Base-by-base conservation (phyloP, 2,888 invertebrate species). In the Andrena camellia region DNA sequence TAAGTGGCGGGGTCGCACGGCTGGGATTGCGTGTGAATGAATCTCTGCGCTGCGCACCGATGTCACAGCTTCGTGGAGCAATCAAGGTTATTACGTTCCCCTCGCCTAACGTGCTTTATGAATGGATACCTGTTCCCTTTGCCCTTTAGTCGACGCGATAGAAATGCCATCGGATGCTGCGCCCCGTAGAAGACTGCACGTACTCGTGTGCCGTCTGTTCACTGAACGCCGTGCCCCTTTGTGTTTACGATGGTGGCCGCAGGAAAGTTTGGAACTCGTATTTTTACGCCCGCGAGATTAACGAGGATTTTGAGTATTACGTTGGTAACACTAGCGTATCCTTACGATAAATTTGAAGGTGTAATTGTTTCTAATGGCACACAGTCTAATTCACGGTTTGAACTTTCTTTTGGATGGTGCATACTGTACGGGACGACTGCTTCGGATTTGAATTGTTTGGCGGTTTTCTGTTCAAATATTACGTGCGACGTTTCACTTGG, bases 81-180 rank as follows among this genome's bases (percentile, higher is more conserved):
- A 72, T 82, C 83, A 84, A 84, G 78, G 78, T 84, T 84, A 68
- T 82, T 74, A 33, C 68, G 23, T 74, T 75, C 83, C 73, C 42
- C 52, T 78, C 64, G 66, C 29, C 29, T 52, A 8, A 52, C 20
- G 60, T 71, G 42, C 29, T 59, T 83, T 69, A 79, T 84, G 83
- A 84, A 75, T 84, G 84, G 67, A 60, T 67, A 67, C 48, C 50
- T 69, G 57, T 78, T 66, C 48, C 20, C 52, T 48, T 20, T 83
- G 74, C 72, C 75, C 83, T 82, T 83, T 78, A 68, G 78, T 67
- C 67, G 17, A 8, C n/a, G 50, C 59, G 62, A n/a, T 42, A 29
- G 67, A 74, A 82, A 78, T 83, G 57, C 66, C 73, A 73, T 77
- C 50, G 33, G 67, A 74, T 71, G 73, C 54, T 74, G 50, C 35